These are phyloP conservation scores for Aphidius colemani DNA, from an alignment of 2,888 invertebrate species.

Conservation along the genomic window DNA sequence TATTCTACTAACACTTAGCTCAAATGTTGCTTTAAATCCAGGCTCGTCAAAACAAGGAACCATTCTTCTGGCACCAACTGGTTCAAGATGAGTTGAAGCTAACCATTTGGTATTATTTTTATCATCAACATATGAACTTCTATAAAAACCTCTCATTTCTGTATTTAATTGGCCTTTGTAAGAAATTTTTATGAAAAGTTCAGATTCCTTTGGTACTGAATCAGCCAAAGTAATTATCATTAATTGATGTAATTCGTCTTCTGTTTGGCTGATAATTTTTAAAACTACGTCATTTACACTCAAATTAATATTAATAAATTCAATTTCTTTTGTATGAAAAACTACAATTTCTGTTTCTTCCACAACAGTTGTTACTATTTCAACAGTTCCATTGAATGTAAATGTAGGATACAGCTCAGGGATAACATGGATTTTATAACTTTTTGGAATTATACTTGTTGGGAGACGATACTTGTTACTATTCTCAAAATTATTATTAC, in stretches of 20 bases:
- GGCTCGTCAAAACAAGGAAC: slow-evolving; percentile 80
- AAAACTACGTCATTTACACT: slow-evolving; percentile 24
- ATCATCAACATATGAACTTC: slow-evolving; percentile 64
- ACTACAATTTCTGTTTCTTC: slow-evolving; percentile 37
- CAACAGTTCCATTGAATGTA: slow-evolving; percentile 42
- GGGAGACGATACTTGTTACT: slow-evolving; percentile 63
- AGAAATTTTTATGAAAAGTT: slow-evolving; percentile 62
- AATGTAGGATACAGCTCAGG: slow-evolving; percentile 60
- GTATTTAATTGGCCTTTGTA: slow-evolving; percentile 65
- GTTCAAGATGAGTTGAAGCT: slow-evolving; percentile 74
- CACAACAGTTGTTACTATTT: slow-evolving; percentile 36
- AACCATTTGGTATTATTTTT: slow-evolving; percentile 64
- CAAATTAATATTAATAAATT: slow-evolving; percentile 17
- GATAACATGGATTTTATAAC: slow-evolving; percentile 63
- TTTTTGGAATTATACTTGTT: slow-evolving; percentile 61
- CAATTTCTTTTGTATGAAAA: slow-evolving; percentile 40
- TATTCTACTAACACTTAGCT: slow-evolving; percentile 58
- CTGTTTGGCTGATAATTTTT: neutral
- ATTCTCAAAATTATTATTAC: slow-evolving; percentile 13
- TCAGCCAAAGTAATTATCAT: slow-evolving; percentile 60
- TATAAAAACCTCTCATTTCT: slow-evolving; percentile 68
- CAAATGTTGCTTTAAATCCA: slow-evolving; percentile 70
- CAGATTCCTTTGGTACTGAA: slow-evolving; percentile 53
- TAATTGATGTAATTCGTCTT: slow-evolving; percentile 58
- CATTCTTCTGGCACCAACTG: slow-evolving; percentile 73